Base-by-base conservation (phyloP, 2,888 invertebrate genomes). In the Aphodius sticticus region DNA sequence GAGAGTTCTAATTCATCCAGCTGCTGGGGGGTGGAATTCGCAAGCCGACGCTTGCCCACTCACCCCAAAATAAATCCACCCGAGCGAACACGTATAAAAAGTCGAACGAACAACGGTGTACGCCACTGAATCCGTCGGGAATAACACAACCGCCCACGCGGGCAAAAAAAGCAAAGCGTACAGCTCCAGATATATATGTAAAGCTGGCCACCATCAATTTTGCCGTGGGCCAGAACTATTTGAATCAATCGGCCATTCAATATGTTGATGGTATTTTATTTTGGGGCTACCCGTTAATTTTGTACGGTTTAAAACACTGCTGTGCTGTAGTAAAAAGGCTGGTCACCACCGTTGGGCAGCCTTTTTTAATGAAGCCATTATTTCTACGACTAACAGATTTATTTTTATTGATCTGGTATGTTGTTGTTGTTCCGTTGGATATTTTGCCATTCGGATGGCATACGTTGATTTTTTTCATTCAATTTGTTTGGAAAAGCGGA, bases 171-270 rank as follows among this genome's bases (percentile, higher is more conserved):
- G 9, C 53, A 53, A 53, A 53, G 53, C 53, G 53, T 5, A 26
- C 26, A 26, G 53, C 2, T 53, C 4, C 53, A 5, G 53, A 53
- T 53, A 76, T 75, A 35, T 76, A 76, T 76, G 76, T 76, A 76
- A 76, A 35, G 35, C 38, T 16, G 14, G 76, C 36, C 15, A 37
- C 38, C 76, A 76, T 76, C 53, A 69, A 76, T 76, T 76, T 76
- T 15, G 53, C 37, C 76, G 26, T 16, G 76, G 53, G 53, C 53
- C 12, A 69, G 76, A 53, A 76, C 76, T 76, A 76, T 76, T 76
- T 76, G 76, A 76, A 76, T 76, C 53, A 53, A 53, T 53, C 53
- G 53, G 53, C 53, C 9, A 53, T 53, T 53, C 53, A 53, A 53
- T 53, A 53, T 53, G 53, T 53, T 53, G 1, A 53, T 53, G 12